Evolutionary conservation across 2,113 vertebrate species (phyloP), one percentile per base, ranked within the genome.

Genomic region (Lepus europaeus): DNA sequence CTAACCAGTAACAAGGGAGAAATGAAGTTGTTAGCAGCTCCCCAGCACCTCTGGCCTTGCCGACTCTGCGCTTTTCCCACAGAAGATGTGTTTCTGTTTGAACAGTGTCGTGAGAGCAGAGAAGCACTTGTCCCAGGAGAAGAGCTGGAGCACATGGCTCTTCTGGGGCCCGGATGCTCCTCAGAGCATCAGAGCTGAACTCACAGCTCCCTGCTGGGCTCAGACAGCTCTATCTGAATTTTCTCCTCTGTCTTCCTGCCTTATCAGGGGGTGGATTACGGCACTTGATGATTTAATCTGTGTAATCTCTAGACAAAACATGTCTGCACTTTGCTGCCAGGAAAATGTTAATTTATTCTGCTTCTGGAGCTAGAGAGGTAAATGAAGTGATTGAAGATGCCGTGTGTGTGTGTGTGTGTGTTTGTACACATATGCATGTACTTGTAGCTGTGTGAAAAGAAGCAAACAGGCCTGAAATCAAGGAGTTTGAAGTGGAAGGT

Each of bases 281-380:
- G 96, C 94, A 97, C 97, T 98, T 98, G 97, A 98, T 98, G 97
- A 97, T 98, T 98, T 98, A 98, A 98, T 98, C 97, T 97, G 93
- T 92, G 87, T 97, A 98, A 98, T 98, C 98, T 98, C 97, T 95
- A 98, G 98, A 98, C 97, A 98, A 98, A 98, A 97, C 96, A 96
- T 74, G 89, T 96, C 95, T 97, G 90, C 70, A 91, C 90, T 98
- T 90, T 90, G 95, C 97, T 96, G 95, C 96, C 86, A 98, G 97
- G 97, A 97, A 95, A 97, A 97, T 97, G 96, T 70, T 98, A 98
- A 98, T 98, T 98, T 97, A 98, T 98, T 97, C 98, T 93, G 95
- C 76, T 93, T 96, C 77, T 95, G 94, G 86, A 95, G 94, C 96
- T 97, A 77, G 53, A 84, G 63, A 90, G 95, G 96, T 96, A 97